These are phyloP conservation scores for Diachrysia chrysitis DNA, from an alignment of 2,888 invertebrate species.

Conservation along the genomic window DNA sequence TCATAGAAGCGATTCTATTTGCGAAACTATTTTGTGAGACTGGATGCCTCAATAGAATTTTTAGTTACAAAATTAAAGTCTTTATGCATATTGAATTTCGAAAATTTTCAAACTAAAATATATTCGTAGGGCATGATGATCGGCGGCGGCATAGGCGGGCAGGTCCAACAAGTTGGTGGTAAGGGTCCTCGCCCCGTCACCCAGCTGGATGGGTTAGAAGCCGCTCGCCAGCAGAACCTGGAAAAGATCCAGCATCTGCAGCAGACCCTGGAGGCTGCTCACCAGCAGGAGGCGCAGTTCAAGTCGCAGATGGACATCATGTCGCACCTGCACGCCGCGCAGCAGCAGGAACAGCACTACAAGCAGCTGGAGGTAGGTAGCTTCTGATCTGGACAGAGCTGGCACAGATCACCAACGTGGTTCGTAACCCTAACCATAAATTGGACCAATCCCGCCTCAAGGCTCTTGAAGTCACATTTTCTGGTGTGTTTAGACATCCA, in stretches of 20 bases:
- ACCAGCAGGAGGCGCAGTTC: constrained; percentile 93
- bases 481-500: too few species aligned
- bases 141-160: constrained; percentile 76
- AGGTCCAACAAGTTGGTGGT: constrained; percentile 72
- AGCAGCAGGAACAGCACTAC: constrained; percentile 94
- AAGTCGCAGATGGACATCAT: constrained; percentile 93
- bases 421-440: too few species aligned
- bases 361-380: constrained; percentile 91
- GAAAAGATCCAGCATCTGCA: constrained; percentile 93
- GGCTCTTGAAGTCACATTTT: too few species aligned
- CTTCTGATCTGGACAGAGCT: not conserved
- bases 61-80: too few species aligned
- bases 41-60: too few species aligned
- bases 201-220: constrained; percentile 90
- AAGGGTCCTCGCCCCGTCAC: constrained; percentile 75
- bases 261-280: constrained; percentile 94
- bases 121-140: constrained; percentile 81
- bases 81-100: too few species aligned
- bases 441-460: too few species aligned
- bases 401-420: too few species aligned
- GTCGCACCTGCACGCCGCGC: constrained; percentile 92
- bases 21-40: too few species aligned
- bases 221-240: constrained; percentile 93
- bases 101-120: not conserved
- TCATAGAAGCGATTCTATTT: too few species aligned